Conservation (phyloP, 2,888 invertebrate genomes). For the Sesia apiformis region DNA sequence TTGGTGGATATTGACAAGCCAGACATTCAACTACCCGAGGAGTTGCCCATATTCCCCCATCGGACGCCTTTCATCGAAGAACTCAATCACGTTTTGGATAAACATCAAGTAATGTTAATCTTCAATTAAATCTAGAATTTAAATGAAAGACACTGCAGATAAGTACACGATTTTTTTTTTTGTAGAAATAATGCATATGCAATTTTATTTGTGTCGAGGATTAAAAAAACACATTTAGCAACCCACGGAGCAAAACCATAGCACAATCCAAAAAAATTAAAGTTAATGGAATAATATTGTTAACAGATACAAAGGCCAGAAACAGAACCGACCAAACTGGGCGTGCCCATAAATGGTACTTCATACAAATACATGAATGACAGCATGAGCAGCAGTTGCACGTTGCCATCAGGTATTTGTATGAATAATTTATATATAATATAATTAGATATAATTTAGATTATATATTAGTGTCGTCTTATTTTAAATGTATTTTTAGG, state of each 20-base stretch:
- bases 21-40: slow-evolving; percentile 94
- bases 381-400: slow-evolving; percentile 86
- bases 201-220: no score
- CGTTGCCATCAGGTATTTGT: slow-evolving; percentile 76
- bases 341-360: slow-evolving; percentile 58
- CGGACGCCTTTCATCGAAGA: slow-evolving; percentile 90
- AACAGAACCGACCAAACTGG: slow-evolving; percentile 64
- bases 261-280: no score
- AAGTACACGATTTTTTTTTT: no score
- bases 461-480: not conserved
- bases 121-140: not conserved
- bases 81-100: slow-evolving; percentile 82
- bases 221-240: no score
- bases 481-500: not conserved
- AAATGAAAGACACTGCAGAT: no score
- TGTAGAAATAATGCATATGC: no score
- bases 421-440: not conserved
- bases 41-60: slow-evolving; percentile 94
- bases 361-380: slow-evolving; percentile 71
- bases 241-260: no score
- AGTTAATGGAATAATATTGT: not conserved
- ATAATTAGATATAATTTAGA: not conserved
- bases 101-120: slow-evolving; percentile 72
- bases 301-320: slow-evolving; percentile 62
- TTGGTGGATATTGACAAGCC: slow-evolving; percentile 97